Conservation (phyloP, 2,797 vertebrate genomes). For the Pseudomugil gertrudae region DNA sequence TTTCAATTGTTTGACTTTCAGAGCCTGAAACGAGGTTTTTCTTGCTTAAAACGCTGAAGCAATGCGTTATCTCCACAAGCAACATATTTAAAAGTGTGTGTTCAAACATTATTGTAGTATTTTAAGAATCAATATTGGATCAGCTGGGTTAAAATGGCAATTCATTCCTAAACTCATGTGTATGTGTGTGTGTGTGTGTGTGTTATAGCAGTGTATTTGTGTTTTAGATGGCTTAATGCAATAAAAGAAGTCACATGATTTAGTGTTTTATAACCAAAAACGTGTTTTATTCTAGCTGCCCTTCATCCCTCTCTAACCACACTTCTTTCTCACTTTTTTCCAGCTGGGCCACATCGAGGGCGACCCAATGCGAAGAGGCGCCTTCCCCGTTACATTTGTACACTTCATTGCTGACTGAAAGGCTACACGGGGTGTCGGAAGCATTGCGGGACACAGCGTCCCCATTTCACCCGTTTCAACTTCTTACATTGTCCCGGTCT, state of each 20-base stretch:
- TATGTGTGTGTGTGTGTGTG: neutral
- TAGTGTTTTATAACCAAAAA: neutral
- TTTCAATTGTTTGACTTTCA: neutral
- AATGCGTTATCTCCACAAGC: neutral
- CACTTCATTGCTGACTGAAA: conserved; percentile 94
- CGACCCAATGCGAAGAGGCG: conserved; percentile 92
- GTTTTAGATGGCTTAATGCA: neutral
- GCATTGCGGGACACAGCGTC: conserved; percentile 16
- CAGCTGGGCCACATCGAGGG: conserved; percentile 99
- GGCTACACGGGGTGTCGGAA: conserved; percentile 27
- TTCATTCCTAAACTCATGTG: neutral
- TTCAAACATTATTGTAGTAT: neutral
- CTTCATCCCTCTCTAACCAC: conserved; percentile 1
- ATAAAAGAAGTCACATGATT: neutral
- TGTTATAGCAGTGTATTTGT: conserved; percentile 22
- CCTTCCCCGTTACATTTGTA: conserved; percentile 96
- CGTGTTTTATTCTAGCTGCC: neutral
- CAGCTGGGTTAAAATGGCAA: conserved; percentile 1
- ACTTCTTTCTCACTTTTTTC: conserved; percentile 14
- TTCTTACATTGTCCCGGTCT: conserved; percentile 9
- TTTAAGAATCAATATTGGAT: conserved; percentile 27
- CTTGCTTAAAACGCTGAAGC: neutral
- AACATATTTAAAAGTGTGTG: neutral
- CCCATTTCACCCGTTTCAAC: conserved; percentile 9
- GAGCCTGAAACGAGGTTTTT: neutral